phyloP scores from a whole-genome alignment of 2,797 vertebrate species.

The Dallia pectoralis region DNA sequence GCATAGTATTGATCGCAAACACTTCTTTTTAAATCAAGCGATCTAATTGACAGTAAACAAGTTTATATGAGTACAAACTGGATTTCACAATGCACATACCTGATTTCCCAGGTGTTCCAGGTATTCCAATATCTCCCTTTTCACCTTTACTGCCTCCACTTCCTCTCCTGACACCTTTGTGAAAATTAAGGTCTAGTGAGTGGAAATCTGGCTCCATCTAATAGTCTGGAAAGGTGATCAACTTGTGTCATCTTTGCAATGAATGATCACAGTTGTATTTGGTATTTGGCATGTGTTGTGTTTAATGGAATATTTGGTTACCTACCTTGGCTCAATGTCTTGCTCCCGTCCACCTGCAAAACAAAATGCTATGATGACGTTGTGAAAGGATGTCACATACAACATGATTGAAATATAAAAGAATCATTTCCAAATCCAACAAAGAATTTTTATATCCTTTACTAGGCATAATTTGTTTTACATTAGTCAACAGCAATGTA shows the following conservation, averaged over 20 bases:
- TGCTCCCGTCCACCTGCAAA: constrained; percentile 10
- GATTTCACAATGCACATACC: constrained; percentile 59
- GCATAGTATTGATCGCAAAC: background rate
- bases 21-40: background rate
- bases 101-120: constrained; percentile 81
- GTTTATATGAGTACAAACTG: background rate
- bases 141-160: constrained; percentile 78
- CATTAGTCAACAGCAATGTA: background rate
- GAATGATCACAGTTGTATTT: too few species aligned
- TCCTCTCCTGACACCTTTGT: constrained; percentile 52
- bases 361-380: background rate
- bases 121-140: constrained; percentile 82
- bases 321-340: constrained; percentile 13
- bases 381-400: constrained; percentile 11
- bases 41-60: background rate
- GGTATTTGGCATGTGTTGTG: too few species aligned
- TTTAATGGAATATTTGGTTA: background rate
- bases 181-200: constrained; percentile 19
- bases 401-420: background rate
- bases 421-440: background rate
- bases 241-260: too few species aligned
- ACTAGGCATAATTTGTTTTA: background rate
- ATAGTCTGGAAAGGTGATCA: background rate
- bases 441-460: background rate
- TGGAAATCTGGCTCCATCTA: background rate